Percentiles rank a stretch among this genome's conserved stretches.
phyloP scores from a whole-genome alignment of 2,113 vertebrate genomes.

The Crotalus tigris region DNA sequence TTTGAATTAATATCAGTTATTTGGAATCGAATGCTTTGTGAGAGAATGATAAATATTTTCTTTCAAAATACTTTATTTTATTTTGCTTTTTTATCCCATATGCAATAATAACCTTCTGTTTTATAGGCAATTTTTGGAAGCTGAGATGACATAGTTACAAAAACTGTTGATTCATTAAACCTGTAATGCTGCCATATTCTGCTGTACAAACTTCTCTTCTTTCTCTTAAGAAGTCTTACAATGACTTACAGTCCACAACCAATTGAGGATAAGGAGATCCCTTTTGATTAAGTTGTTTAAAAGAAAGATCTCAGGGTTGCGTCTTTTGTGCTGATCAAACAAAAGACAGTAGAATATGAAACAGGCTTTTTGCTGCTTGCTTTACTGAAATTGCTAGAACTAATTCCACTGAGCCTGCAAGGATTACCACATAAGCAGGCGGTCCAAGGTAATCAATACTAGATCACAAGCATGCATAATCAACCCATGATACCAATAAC shows the following conservation, averaged over 20 bases:
- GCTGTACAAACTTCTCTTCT: conserved; percentile 14
- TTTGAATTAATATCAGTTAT: conserved; percentile 45
- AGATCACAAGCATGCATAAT: background rate
- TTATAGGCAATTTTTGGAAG: conserved; percentile 27
- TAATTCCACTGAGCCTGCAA: background rate
- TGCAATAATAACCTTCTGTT: background rate
- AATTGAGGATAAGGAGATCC: background rate
- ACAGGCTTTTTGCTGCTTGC: background rate
- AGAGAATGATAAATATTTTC: conserved; percentile 35
- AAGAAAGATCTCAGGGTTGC: background rate
- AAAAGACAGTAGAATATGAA: background rate
- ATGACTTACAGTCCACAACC: background rate
- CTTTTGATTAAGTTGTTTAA: background rate
- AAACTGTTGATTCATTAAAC: background rate
- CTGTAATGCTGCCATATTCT: conserved; percentile 32
- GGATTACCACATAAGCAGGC: background rate
- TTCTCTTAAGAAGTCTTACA: background rate
- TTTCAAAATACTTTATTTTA: background rate
- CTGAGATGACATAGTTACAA: background rate
- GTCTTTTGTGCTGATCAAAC: background rate
- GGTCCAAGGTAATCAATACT: background rate
- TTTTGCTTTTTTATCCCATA: background rate
- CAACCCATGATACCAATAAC: background rate
- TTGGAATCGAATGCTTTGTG: background rate
- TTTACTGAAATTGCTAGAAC: background rate